phyloP scores from a whole-genome alignment of 2,113 vertebrate species.

The Acrocephalus arundinaceus region DNA sequence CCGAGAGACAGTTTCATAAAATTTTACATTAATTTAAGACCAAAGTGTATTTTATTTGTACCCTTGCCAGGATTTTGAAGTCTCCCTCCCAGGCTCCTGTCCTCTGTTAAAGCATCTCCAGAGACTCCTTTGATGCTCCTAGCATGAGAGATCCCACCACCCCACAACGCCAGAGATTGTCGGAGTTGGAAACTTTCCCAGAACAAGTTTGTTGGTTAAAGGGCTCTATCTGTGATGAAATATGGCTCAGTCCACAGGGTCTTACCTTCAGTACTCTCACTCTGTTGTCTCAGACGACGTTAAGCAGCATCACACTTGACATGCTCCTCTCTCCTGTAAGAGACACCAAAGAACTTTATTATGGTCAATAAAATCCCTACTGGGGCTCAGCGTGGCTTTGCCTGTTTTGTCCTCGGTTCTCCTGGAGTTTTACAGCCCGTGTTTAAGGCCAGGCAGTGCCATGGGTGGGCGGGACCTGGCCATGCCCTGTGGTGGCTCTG shows the following conservation, averaged over 20 bases:
- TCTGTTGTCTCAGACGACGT: neutral
- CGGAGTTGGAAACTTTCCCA: conserved; percentile 67
- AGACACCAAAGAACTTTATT: conserved; percentile 2
- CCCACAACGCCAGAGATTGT: conserved; percentile 36
- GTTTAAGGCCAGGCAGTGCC: neutral
- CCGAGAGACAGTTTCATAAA: conserved; percentile 47
- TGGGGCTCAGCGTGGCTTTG: neutral
- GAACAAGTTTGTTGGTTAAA: conserved; percentile 60
- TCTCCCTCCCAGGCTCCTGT: conserved; percentile 59
- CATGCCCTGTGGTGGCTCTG: neutral
- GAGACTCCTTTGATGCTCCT: conserved; percentile 68
- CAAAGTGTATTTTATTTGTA: conserved; percentile 70
- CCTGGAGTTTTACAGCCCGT: neutral
- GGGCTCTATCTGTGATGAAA: conserved; percentile 44
- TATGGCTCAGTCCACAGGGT: conserved; percentile 28
- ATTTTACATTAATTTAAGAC: conserved; percentile 64
- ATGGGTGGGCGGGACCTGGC: accelerated
- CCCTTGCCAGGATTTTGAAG: conserved; percentile 68
- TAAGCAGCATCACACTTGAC: neutral
- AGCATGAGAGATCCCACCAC: conserved; percentile 67
- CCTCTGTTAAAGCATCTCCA: conserved; percentile 23
- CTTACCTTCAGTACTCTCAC: conserved; percentile 38
- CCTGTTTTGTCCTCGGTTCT: neutral
- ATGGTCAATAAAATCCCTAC: neutral
- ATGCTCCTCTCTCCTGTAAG: neutral